phyloP scores from a whole-genome alignment of 2,113 vertebrate species.

The Serilophus lunatus region DNA sequence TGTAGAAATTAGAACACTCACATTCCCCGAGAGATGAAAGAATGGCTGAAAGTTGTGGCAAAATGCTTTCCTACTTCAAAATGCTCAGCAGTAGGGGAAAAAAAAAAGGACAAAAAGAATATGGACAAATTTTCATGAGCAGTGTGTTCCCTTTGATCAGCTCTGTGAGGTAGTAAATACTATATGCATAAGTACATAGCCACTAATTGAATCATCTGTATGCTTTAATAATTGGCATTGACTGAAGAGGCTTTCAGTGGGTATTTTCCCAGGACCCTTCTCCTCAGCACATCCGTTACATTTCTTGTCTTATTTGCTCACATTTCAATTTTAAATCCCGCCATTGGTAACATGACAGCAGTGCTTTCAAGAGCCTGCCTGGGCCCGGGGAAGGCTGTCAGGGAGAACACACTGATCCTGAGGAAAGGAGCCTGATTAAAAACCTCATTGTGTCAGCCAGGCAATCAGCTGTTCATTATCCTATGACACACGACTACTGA shows the following conservation, averaged over 20 bases:
- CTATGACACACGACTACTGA: constrained; percentile 51
- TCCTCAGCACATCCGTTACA: background rate
- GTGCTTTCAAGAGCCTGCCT: constrained; percentile 28
- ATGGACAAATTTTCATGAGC: constrained; percentile 32
- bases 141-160: constrained; percentile 38
- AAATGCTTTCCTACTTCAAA: constrained; percentile 18
- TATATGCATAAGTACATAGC: background rate
- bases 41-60: constrained; percentile 30
- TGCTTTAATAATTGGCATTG: constrained; percentile 36
- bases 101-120: constrained; percentile 10
- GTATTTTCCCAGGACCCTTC: constrained; percentile 51
- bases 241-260: constrained; percentile 26
- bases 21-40: background rate
- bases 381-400: constrained; percentile 38
- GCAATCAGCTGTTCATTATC: constrained; percentile 72
- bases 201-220: constrained; percentile 44
- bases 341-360: constrained; percentile 49
- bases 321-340: constrained; percentile 66
- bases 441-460: constrained; percentile 29
- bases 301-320: constrained; percentile 60
- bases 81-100: background rate
- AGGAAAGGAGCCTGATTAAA: constrained; percentile 59
- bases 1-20: background rate
- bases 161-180: constrained; percentile 21
- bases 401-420: background rate